These are phyloP conservation scores for Tortrix viridana DNA, from an alignment of 2,888 invertebrate genomes.

Conservation along the genomic window DNA sequence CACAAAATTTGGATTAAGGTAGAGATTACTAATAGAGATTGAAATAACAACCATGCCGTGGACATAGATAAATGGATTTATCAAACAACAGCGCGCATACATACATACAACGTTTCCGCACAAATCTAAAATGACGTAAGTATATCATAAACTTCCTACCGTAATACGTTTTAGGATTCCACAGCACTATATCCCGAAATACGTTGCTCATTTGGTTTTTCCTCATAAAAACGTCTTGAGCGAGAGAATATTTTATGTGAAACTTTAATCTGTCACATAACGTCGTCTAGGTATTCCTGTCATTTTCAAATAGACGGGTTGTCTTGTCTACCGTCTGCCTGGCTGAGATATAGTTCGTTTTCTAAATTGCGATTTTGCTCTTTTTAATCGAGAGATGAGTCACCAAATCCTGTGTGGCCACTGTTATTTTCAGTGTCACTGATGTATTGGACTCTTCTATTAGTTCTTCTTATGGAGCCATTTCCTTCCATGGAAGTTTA, in stretches of 20 bases:
- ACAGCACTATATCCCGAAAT: slow-evolving; percentile 1
- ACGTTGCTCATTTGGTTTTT: slow-evolving; percentile 36
- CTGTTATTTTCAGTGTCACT: not conserved
- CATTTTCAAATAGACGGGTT: slow-evolving; percentile 61
- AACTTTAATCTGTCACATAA: slow-evolving; percentile 72
- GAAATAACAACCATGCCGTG: too few species aligned
- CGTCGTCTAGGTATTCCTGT: slow-evolving; percentile 67
- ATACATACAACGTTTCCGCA: not conserved
- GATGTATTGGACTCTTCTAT: not conserved
- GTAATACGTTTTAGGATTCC: not conserved
- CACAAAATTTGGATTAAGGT: too few species aligned
- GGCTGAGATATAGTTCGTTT: slow-evolving; percentile 2
- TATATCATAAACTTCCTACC: not conserved
- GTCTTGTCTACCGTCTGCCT: slow-evolving; percentile 31
- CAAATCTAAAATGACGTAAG: not conserved
- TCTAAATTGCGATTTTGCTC: not conserved
- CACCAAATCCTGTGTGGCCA: not conserved
- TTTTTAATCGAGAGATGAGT: too few species aligned
- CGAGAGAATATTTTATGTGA: slow-evolving; percentile 59
- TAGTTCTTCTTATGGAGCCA: too few species aligned
- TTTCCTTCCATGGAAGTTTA: too few species aligned
- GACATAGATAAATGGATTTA: too few species aligned
- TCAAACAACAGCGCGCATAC: not conserved
- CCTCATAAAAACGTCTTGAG: slow-evolving; percentile 44
- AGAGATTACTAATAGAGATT: too few species aligned